Evolutionary conservation across 2,888 invertebrate species (phyloP), one percentile per base, ranked within the genome.

Genomic region (Antheraea assamensis): DNA sequence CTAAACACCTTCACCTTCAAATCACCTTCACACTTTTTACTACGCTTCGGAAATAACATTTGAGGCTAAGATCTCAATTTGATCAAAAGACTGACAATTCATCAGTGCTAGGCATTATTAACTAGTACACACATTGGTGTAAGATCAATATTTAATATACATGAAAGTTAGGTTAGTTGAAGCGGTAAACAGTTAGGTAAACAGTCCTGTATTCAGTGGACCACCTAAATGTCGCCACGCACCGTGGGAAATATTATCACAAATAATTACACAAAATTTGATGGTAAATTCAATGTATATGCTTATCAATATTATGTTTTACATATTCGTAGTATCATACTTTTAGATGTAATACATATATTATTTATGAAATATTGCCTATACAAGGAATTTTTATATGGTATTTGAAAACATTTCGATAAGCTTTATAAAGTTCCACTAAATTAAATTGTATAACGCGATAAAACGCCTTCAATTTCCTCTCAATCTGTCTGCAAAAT

Each of bases 401-500:
- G 30, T 13, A 3, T 15, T 52, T 55, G 15, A 21, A 30, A 55
- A 10, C 15, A 30, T 13, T 71, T 35, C 71, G 7, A 31, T 21
- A 35, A 58, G 24, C 24, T 58, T 27, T 61, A 0, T 55, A 31
- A 42, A 24, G 24, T 35, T n/a, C 71, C 24, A 71, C n/a, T n/a
- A 71, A 58, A 58, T 71, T 58, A 24, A 64, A 30, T 30, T 49
- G 42, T 42, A 35, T n/a, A 66, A 15, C n/a, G n/a, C 55, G 66
- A 66, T 70, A 70, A 73, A 73, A 55, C 42, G 70, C 70, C 55
- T 73, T 58, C 70, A 73, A 70, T 73, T 73, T 70, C 70, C 58
- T 15, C 73, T 52, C 75, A 75, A 76, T 75, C 72, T 71, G 70
- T 73, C 71, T 19, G 30, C 49, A 64, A 52, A 71, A 47, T 58